Evolutionary conservation across 92 coral and sea anemone genomes (phyloP), one percentile per base, ranked within the genome.

Genomic region (Siderastrea radians): DNA sequence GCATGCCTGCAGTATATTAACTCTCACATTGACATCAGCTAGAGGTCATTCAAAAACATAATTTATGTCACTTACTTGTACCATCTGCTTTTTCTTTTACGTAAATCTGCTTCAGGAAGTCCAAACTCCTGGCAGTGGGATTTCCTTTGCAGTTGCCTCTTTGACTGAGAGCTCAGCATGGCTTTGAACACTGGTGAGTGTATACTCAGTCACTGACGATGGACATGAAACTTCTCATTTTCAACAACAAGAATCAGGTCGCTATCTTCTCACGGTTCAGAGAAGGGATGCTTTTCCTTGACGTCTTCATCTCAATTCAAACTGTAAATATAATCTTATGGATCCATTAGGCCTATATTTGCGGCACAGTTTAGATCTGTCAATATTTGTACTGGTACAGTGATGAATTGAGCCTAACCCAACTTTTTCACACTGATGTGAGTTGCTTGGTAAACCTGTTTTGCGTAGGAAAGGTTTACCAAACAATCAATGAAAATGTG

Each of bases 171-270:
- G 16, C 49, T 79, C 6, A n/a, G 49, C 87, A 87, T 87, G 10
- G 75, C 87, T 38, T 72, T 68, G 11, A 87, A 87, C 49, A 87
- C 91, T 11, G 91, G 86, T 0, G 89, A 85, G 43, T 87, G 71
- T 11, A 87, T 4, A 4, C 74, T 78, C 43, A 87, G 59, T 13
- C 80, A 38, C 43, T 3, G 17, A 2, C 86, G 81, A 73, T 87
- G 91, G 2, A 87, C 86, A 45, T 87, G 81, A 15, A 87, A 87
- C 3, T 50, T 53, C 19, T 80, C 80, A 26, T 48, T 68, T 10
- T 74, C 87, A 3, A 80, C 76, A 2, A 63, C 57, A 5, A 80
- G 68, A 12, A 72, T 10, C 62, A 87, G 46, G 15, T 87, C 91
- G 6, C 91, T 87, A 38, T 68, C 73, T 17, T 80, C 83, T 87